Conservation (phyloP, 2,113 vertebrate species). For the Electrona antarctica region DNA sequence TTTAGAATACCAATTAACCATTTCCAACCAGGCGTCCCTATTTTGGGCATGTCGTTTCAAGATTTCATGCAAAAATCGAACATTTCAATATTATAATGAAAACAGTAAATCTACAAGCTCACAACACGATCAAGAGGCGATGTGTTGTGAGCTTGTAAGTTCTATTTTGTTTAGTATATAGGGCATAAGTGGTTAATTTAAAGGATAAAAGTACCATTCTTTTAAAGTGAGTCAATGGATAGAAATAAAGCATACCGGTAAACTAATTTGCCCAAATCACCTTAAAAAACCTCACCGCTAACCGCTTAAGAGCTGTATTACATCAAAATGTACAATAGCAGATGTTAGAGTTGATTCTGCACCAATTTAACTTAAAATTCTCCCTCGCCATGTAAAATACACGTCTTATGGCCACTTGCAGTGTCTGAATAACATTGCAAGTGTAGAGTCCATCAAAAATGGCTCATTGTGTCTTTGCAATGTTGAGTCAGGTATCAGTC, state of each 20-base stretch:
- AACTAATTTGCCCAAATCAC: constrained; percentile 59
- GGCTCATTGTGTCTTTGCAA: constrained; percentile 7
- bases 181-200: constrained; percentile 13
- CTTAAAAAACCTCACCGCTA: constrained; percentile 47
- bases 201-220: constrained; percentile 70
- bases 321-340: constrained; percentile 67
- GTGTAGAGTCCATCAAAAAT: constrained; percentile 18
- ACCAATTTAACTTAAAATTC: constrained; percentile 40
- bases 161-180: too few species aligned
- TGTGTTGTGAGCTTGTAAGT: too few species aligned
- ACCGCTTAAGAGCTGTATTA: constrained; percentile 22
- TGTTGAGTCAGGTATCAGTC: constrained; percentile 27
- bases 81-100: too few species aligned
- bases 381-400: constrained; percentile 47
- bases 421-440: constrained; percentile 32
- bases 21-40: too few species aligned
- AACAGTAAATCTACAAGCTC: too few species aligned
- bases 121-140: too few species aligned
- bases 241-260: constrained; percentile 54
- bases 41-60: too few species aligned
- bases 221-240: constrained; percentile 51
- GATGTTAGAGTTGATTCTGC: constrained; percentile 54
- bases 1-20: constrained; percentile 56
- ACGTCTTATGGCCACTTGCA: constrained; percentile 16
- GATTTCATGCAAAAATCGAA: too few species aligned